Base-by-base conservation (phyloP, 2,113 vertebrate species). In the Monarcha castaneiventris region DNA sequence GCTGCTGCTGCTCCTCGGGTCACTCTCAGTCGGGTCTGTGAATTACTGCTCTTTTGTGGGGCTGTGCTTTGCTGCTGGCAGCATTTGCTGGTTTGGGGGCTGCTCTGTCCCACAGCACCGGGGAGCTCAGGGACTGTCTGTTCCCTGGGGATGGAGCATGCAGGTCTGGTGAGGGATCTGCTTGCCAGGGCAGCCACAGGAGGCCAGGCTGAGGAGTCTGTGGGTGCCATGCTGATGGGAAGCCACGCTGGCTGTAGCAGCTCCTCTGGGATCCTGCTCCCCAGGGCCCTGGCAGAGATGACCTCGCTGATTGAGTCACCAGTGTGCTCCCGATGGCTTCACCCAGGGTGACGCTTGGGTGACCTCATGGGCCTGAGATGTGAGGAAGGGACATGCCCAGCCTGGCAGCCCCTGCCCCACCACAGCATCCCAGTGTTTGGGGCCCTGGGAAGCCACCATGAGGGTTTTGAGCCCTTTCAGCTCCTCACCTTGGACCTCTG, bases 101-200 rank as follows among this genome's bases (percentile, higher is more conserved):
- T 41, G 13, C 52, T 77, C n/a, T 81, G 68, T 13, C 68, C 62
- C 26, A 2, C 0, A 3, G 43, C 4, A 1, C 1, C 0, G 5
- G 17, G 64, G 3, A 0, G 20, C 37, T 82, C 21, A 2, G 58
- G 19, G 41, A 3, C 1, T 9, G 6, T 32, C 56, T 15, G 35
- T 18, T 63, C 32, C 52, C 39, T 39, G 44, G 49, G 49, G 30
- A 77, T 8, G 73, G n/a, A 78, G 46, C 17, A 0, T 13, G n/a
- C 76, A 25, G 68, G n/a, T 62, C 41, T 77, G 55, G 2, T 49
- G 66, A 46, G 69, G 18, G 46, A 59, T 26, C 37, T 80, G 58
- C 37, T 55, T 7, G 6, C 77, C 5, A 5, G 82, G 26, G 26
- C 32, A 35, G 49, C 73, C 15, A 2, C 0, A 0, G 21, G 69